Percentiles rank a stretch among this genome's conserved stretches.
Conservation (phyloP, 2,888 invertebrate genomes). For the Tipula vernalis region DNA sequence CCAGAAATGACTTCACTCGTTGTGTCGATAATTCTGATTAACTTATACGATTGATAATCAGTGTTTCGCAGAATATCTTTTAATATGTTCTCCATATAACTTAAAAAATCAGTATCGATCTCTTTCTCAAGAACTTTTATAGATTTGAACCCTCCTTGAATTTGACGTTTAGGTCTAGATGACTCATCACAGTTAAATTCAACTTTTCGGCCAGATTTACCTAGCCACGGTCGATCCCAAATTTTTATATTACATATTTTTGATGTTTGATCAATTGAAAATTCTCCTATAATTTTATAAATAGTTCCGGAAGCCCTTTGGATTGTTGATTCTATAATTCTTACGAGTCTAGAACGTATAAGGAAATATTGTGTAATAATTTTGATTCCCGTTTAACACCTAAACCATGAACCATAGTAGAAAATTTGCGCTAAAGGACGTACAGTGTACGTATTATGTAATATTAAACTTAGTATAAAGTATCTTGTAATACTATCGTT, state of each 20-base stretch:
- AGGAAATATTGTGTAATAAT: not conserved
- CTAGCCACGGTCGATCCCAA: conserved; percentile 46
- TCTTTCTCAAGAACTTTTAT: not conserved
- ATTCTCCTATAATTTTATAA: conserved; percentile 44
- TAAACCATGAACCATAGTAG: not conserved
- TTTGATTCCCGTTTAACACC: not conserved
- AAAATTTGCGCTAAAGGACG: not conserved
- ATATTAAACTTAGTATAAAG: not conserved
- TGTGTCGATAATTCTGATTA: not conserved
- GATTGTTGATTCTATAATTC: conserved; percentile 36
- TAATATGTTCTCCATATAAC: not conserved
- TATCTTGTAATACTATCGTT: not conserved
- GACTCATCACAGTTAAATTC: conserved; percentile 31
- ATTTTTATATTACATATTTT: conserved; percentile 31
- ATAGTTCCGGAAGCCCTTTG: conserved; percentile 43
- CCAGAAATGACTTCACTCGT: not conserved
- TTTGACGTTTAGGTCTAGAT: not conserved
- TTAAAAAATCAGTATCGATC: not conserved
- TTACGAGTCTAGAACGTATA: conserved; percentile 22
- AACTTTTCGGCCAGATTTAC: conserved; percentile 29
- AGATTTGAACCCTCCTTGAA: not conserved
- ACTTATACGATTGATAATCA: not conserved
- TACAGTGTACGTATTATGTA: too few species aligned
- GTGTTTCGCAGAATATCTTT: not conserved
- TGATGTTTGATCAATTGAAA: conserved; percentile 36